Conservation (phyloP, 2,797 vertebrate species). For the Babyrousa celebensis region DNA sequence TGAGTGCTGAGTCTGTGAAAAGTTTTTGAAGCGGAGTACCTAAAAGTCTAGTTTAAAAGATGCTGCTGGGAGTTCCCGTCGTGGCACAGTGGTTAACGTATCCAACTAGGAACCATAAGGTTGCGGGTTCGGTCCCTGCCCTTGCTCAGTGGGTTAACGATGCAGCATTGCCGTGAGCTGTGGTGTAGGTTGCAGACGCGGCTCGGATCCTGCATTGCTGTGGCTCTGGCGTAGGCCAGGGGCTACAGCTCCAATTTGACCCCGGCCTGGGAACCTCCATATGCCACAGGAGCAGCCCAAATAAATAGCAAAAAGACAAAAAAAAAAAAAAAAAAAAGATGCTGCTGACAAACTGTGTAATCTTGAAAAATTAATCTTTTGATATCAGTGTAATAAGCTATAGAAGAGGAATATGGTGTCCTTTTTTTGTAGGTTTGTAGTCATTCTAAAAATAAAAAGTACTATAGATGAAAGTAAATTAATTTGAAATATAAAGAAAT, state of each 20-base stretch:
- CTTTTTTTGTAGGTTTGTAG: background rate
- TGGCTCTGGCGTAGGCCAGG: too few species aligned
- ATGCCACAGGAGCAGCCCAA: too few species aligned
- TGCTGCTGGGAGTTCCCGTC: background rate
- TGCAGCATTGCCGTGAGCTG: too few species aligned
- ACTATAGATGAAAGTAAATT: background rate
- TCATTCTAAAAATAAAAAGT: background rate
- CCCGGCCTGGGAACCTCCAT: too few species aligned
- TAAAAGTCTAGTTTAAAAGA: background rate
- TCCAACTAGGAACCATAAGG: too few species aligned
- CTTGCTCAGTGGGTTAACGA: too few species aligned
- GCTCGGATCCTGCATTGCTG: too few species aligned
- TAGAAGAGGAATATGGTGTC: background rate
- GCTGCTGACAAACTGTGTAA: background rate
- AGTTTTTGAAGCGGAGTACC: background rate
- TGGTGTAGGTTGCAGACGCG: too few species aligned
- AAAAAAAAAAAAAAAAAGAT: background rate
- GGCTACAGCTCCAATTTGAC: too few species aligned
- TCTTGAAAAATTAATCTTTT: slow-evolving; percentile 10
- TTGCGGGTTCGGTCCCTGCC: too few species aligned
- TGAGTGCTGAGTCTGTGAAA: background rate
- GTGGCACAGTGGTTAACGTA: too few species aligned
- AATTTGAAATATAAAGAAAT: slow-evolving; percentile 22
- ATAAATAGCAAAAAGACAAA: too few species aligned
- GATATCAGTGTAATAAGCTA: background rate